Base-by-base conservation (phyloP, 2,797 vertebrate genomes). In the Sebastes cheni region DNA sequence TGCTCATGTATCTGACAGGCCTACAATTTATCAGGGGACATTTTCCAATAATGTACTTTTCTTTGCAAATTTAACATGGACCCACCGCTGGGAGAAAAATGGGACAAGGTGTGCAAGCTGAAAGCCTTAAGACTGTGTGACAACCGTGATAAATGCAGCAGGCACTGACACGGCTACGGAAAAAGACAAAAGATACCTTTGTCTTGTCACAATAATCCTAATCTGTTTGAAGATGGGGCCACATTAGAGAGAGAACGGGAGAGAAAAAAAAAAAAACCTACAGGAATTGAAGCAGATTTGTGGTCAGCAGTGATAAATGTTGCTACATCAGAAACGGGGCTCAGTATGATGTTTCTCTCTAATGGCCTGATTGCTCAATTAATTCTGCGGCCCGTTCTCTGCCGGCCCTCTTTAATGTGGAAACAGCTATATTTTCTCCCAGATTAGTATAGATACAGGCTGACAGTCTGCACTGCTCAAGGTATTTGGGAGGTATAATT, bases 401-500 rank as follows among this genome's bases (percentile, higher is more conserved):
- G 65, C 75, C 30, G 16, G 79, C 86, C 90, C 85, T 78, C 92
- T 96, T 97, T 97, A 96, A 97, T 97, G 96, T 96, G 96, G 95
- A 96, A 96, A 95, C 95, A 88, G 90, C 96, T 95, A 96, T 97
- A 97, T 97, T 97, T 98, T 96, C 94, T 96, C 93, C 90, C 96
- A 97, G 97, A 98, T 98, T 98, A 98, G 97, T 96, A 97, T 95
- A 98, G 97, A 98, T 96, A 97, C 95, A 93, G 94, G 90, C 96
- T 96, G 97, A 97, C 97, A 97, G 97, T 96, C 96, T 94, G 95
- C 95, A 93, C 96, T 96, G 97, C 97, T 98, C 97, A 97, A 97
- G 97, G 97, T 97, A 97, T 98, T 97, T 97, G 96, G 94, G 90
- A 96, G 96, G 96, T 97, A 97, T 97, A 98, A 97, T 98, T 98